Evolutionary conservation across 2,797 vertebrate genomes (phyloP), one percentile per base, ranked within the genome.

Genomic region (Sebastes elongatus): DNA sequence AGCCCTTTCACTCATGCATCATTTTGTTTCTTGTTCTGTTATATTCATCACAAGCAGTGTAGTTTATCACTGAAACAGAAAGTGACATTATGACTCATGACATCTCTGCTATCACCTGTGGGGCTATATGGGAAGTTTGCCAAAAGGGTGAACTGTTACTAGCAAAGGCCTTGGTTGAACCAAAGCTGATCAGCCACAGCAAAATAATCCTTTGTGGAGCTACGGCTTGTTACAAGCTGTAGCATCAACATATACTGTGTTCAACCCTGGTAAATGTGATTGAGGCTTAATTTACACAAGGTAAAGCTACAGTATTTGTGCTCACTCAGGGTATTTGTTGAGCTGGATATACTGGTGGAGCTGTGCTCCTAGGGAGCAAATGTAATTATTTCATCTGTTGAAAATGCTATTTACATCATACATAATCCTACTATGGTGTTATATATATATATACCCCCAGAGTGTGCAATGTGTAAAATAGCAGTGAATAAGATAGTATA

Each of bases 151-250:
- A 84, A 81, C 60, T 75, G 11, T 80, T 22, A 18, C 27, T 38
- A 56, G 59, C 16, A 35, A 53, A 80, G 62, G 30, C 38, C 42
- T 71, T 57, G 25, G 18, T 28, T 35, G 11, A 80, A 79, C 76
- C 70, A 89, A 91, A 92, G 77, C 78, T 84, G 74, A 86, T 94
- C 81, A 88, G 63, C 71, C 20, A 60, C 57, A 73, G 55, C 55
- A 83, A 81, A 87, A 71, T 70, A 93, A 94, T 94, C 89, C 80
- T 61, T 56, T 87, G 27, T 85, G 69, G 63, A 84, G 66, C 49
- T 64, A 20, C 20, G 68, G 73, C 80, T 79, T 63, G 83, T 27
- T 64, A 57, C 70, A 89, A 86, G 82, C 66, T 70, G 71, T 91
- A 88, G 52, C 68, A 82, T 82, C 77, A 90, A 89, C 35, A 76